Evolutionary conservation across 2,113 vertebrate genomes (phyloP).

Genomic region (Cyprinodon tularosa): DNA sequence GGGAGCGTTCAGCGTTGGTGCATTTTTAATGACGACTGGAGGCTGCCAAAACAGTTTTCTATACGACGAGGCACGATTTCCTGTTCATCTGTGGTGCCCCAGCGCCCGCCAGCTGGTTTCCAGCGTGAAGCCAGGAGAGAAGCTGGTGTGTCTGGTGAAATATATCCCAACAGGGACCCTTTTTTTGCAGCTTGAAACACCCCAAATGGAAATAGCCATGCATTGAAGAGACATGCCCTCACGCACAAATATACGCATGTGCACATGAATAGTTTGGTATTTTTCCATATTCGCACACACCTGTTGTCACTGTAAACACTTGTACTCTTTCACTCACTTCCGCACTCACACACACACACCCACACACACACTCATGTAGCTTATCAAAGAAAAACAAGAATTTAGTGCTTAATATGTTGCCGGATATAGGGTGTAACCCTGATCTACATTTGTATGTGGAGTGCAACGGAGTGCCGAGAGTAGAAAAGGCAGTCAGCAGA

Average conservation of each 20-base stretch:
- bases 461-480: conserved; percentile 65
- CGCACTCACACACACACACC: background rate
- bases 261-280: conserved; percentile 40
- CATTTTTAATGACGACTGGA: conserved; percentile 77
- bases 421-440: conserved; percentile 69
- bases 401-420: conserved; percentile 65
- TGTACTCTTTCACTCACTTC: background rate
- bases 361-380: conserved; percentile 6
- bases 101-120: conserved; percentile 66
- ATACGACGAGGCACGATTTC: conserved; percentile 67
- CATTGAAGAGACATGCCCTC: conserved; percentile 22
- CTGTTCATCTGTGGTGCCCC: conserved; percentile 49
- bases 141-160: conserved; percentile 34
- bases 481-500: conserved; percentile 64
- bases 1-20: conserved; percentile 72
- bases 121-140: conserved; percentile 40
- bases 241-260: conserved; percentile 25
- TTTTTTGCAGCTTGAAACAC: background rate
- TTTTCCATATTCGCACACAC: conserved; percentile 56
- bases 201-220: background rate
- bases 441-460: conserved; percentile 69
- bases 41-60: conserved; percentile 71
- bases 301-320: conserved; percentile 52
- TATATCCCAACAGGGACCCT: conserved; percentile 21
- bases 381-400: conserved; percentile 73